Evolutionary conservation across 1,140 invertebrate species (phyloP).

Genomic region (Trichomalopsis sarcophagae): DNA sequence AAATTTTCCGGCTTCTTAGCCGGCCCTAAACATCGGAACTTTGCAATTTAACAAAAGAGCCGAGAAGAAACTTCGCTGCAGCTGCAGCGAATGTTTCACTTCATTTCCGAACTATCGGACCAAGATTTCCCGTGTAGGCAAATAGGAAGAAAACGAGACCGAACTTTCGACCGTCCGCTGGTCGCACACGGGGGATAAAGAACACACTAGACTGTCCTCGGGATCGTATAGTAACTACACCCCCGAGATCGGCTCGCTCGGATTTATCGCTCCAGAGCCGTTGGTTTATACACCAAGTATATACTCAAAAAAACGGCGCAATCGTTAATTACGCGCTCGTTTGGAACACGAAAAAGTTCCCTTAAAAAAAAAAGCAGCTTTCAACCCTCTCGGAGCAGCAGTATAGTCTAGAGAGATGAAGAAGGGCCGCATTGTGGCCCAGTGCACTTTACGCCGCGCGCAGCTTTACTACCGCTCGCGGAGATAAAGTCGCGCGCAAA

Average conservation of each 20-base stretch:
- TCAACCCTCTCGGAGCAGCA: neutral
- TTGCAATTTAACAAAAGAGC: constrained; percentile 35
- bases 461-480: too few species aligned
- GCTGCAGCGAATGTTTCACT: constrained; percentile 13
- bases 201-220: neutral
- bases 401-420: neutral
- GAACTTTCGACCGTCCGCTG: neutral
- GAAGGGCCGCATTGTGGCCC: too few species aligned
- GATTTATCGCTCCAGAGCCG: neutral
- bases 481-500: constrained; percentile 15
- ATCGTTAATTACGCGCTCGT: neutral
- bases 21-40: constrained; percentile 7
- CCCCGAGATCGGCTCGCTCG: constrained; percentile 17
- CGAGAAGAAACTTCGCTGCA: too few species aligned
- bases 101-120: constrained; percentile 3
- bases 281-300: neutral
- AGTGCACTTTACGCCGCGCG: neutral
- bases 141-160: neutral
- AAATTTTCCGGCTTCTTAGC: neutral
- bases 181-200: neutral
- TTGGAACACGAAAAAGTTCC: neutral
- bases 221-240: constrained; percentile 6
- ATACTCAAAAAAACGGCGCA: too few species aligned
- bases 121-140: neutral
- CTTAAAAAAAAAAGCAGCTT: too few species aligned